Evolutionary conservation across 2,113 vertebrate genomes (phyloP).

Genomic region (Tachuris rubrigastra): DNA sequence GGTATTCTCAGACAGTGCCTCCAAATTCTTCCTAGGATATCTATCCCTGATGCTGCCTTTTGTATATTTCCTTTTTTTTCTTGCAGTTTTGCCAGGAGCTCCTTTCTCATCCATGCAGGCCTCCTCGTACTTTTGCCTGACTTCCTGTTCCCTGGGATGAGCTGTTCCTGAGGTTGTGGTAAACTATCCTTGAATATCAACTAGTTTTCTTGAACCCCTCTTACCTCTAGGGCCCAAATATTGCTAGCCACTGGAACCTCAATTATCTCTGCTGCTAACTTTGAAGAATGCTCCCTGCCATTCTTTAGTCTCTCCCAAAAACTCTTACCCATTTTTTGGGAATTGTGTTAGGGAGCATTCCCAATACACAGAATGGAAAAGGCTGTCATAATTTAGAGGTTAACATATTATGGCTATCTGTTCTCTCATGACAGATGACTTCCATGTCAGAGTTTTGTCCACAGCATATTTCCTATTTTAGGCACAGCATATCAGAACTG

Average conservation of each 20-base stretch:
- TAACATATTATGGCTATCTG: background rate
- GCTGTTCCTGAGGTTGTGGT: background rate
- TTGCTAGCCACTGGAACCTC: background rate
- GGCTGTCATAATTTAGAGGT: background rate
- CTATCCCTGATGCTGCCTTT: background rate
- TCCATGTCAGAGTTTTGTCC: background rate
- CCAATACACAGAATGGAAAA: background rate
- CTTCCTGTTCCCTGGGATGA: background rate
- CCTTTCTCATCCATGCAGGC: background rate
- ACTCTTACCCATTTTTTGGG: background rate
- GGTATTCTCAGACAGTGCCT: background rate
- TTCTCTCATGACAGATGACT: background rate
- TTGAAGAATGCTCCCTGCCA: background rate
- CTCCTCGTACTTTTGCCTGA: background rate
- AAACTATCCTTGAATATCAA: background rate
- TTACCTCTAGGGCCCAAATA: background rate
- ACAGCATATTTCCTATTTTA: background rate
- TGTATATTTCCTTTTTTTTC: background rate
- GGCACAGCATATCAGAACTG: background rate
- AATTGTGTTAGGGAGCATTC: background rate
- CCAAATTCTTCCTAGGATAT: background rate
- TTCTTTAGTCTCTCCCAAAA: background rate
- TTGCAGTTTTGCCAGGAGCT: background rate
- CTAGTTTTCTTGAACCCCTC: background rate
- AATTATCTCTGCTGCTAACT: background rate